Percentiles rank a stretch among this genome's conserved stretches.
Conservation (phyloP, 2,113 vertebrate species). For the Laticauda laticaudata region DNA sequence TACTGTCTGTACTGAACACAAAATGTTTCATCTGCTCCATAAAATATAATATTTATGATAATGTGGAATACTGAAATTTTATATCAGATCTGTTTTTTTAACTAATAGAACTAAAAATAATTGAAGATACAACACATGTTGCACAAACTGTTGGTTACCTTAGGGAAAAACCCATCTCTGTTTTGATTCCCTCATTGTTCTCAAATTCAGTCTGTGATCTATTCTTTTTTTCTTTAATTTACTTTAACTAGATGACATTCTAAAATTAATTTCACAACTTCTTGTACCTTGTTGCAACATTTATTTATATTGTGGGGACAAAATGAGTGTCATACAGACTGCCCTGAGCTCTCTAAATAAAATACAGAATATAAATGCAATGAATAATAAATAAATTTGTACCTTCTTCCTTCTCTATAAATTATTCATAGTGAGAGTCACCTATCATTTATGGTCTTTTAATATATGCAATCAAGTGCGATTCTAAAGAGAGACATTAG, state of each 20-base stretch:
- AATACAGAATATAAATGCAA: not conserved
- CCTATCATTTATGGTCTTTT: no score
- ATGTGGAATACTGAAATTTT: slow-evolving; percentile 1
- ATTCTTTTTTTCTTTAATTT: not conserved
- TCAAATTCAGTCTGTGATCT: not conserved
- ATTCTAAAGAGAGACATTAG: not conserved
- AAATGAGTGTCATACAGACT: not conserved
- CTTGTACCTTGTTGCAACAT: not conserved
- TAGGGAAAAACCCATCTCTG: not conserved
- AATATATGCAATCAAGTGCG: not conserved
- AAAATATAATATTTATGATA: not conserved
- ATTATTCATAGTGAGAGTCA: not conserved
- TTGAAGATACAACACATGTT: not conserved
- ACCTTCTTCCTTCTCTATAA: not conserved
- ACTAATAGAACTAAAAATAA: slow-evolving; percentile 15
- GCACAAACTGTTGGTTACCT: not conserved
- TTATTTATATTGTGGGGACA: not conserved
- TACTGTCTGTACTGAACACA: not conserved
- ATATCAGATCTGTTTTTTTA: slow-evolving; percentile 1
- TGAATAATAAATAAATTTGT: not conserved
- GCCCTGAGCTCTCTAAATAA: not conserved
- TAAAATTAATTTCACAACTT: not conserved
- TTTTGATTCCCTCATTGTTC: not conserved
- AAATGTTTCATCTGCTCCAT: not conserved
- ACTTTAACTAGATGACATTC: not conserved